A percentile compares a stretch with the other conserved stretches of the same genome.
Conservation (phyloP, 2,113 vertebrate genomes). For the Atrichornis clamosus region DNA sequence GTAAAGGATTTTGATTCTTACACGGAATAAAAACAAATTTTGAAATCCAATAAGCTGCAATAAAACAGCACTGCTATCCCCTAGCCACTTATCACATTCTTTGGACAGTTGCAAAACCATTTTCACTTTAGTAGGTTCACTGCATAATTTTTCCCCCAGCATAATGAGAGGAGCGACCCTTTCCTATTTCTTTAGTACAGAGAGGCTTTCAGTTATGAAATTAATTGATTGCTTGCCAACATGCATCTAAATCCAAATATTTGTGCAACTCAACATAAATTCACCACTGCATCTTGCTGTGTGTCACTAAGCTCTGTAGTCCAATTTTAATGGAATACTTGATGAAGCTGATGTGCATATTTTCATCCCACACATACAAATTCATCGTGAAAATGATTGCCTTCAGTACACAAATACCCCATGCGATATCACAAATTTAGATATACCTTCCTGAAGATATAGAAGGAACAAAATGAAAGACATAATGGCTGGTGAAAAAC, state of each 20-base stretch:
- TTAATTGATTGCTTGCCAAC: neutral
- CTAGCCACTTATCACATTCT: neutral
- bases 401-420: slow-evolving; percentile 14
- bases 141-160: neutral
- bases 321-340: slow-evolving; percentile 24
- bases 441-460: neutral
- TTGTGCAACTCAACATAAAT: slow-evolving; percentile 5
- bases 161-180: neutral
- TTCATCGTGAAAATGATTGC: slow-evolving; percentile 2
- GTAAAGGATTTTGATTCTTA: neutral
- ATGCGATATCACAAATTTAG: neutral
- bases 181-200: neutral
- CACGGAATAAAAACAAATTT: neutral
- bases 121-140: neutral
- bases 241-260: slow-evolving; percentile 20
- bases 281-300: neutral
- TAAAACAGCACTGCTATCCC: neutral
- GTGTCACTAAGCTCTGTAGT: neutral
- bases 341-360: slow-evolving; percentile 16
- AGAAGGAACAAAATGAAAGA: neutral
- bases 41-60: neutral
- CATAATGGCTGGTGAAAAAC: neutral
- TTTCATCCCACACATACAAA: slow-evolving; percentile 39
- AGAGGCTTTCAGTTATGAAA: neutral
- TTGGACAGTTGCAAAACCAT: neutral